phyloP scores from a whole-genome alignment of 2,113 vertebrate genomes.

The Cyphomyrus discorhynchus region DNA sequence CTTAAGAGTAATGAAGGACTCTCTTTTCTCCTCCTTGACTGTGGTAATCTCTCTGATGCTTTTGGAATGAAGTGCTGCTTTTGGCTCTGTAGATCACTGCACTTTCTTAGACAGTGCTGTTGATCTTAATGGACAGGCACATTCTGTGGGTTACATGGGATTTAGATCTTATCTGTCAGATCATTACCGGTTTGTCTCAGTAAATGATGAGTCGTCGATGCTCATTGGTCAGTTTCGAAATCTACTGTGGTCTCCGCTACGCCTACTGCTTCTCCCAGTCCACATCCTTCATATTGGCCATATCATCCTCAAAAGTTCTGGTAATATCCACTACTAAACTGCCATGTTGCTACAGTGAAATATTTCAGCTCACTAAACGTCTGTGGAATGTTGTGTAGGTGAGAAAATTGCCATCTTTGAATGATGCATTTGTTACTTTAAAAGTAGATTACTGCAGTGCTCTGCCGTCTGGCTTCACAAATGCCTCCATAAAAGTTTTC shows the following conservation, averaged over 20 bases:
- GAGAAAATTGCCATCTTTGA: neutral
- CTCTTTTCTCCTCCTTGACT: neutral
- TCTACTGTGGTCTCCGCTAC: neutral
- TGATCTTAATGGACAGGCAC: neutral
- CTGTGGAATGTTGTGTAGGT: neutral
- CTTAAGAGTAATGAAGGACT: neutral
- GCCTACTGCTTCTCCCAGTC: neutral
- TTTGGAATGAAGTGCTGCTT: neutral
- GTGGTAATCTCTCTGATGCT: neutral
- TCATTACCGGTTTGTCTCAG: neutral
- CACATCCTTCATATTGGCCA: neutral
- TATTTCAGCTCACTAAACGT: neutral
- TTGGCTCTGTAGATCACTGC: neutral
- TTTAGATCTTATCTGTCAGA: neutral
- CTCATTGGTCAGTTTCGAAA: neutral
- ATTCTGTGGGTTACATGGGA: neutral
- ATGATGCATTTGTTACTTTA: neutral
- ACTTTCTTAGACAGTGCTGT: neutral
- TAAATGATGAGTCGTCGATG: neutral
- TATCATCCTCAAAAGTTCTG: neutral
- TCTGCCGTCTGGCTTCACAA: neutral
- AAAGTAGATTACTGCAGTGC: neutral
- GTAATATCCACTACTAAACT: neutral
- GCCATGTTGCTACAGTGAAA: neutral
- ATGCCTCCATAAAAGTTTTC: neutral